phyloP scores from a whole-genome alignment of 2,888 invertebrate genomes.

The Microdon myrmicae region DNA sequence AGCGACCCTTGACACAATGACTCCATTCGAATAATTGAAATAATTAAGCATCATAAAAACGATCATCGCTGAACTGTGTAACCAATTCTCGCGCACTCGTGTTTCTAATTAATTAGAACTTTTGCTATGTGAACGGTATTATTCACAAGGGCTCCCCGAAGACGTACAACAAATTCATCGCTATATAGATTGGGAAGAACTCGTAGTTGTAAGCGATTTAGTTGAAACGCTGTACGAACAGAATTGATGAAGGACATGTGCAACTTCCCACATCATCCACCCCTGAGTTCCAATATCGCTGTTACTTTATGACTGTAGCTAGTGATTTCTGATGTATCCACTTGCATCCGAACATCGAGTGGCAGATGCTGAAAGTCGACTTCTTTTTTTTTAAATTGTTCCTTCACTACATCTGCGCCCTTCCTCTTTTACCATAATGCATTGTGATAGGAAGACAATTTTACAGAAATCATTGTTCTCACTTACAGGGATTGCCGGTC shows the following conservation, averaged over 20 bases:
- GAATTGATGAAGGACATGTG: slow-evolving; percentile 1
- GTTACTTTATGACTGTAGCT: background rate
- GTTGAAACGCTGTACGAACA: background rate
- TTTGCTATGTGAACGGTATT: too few species aligned
- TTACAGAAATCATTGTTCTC: slow-evolving; percentile 12
- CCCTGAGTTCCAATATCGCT: background rate
- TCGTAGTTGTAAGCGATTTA: too few species aligned
- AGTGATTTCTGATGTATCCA: background rate
- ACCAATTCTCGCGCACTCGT: too few species aligned
- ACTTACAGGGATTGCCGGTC: slow-evolving; percentile 69
- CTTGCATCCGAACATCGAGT: too few species aligned
- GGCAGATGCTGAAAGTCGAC: background rate
- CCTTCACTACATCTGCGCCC: background rate
- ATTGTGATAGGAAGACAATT: slow-evolving; percentile 3
- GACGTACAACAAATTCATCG: background rate
- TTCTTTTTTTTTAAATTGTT: background rate
- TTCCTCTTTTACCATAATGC: background rate
- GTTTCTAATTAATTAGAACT: slow-evolving; percentile 27
- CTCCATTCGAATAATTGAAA: too few species aligned
- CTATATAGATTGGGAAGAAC: background rate
- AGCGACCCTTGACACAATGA: too few species aligned
- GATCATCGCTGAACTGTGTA: too few species aligned
- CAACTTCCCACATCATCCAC: background rate
- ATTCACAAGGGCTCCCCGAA: too few species aligned
- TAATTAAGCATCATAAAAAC: too few species aligned